phyloP scores from a whole-genome alignment of 2,113 vertebrate genomes.

The Zosterops pallidus region DNA sequence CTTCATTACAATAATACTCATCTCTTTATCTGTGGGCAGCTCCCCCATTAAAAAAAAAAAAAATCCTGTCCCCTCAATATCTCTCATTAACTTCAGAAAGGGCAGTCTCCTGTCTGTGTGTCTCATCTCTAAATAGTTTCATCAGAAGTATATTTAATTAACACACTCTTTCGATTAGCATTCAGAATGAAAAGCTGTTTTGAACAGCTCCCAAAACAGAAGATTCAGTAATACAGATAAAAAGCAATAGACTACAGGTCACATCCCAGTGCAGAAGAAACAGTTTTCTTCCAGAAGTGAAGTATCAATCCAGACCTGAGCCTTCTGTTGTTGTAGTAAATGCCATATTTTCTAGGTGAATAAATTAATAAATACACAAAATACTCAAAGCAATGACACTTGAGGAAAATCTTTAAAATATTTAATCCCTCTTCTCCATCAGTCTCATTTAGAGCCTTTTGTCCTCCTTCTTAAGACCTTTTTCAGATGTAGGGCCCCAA shows the following conservation, averaged over 20 bases:
- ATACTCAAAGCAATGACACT: neutral
- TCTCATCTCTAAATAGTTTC: slow-evolving; percentile 18
- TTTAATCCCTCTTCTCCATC: neutral
- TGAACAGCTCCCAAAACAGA: slow-evolving; percentile 13
- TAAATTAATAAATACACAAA: neutral
- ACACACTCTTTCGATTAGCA: slow-evolving; percentile 4
- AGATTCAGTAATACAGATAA: slow-evolving; percentile 2
- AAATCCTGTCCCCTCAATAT: neutral
- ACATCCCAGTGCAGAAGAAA: neutral
- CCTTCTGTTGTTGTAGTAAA: neutral
- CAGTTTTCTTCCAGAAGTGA: neutral
- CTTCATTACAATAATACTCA: neutral
- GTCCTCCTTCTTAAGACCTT: neutral
- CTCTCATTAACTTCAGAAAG: slow-evolving; percentile 24
- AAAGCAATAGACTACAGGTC: neutral
- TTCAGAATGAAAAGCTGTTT: slow-evolving; percentile 33
- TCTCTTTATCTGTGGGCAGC: neutral
- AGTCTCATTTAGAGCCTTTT: neutral
- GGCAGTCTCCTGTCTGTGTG: neutral
- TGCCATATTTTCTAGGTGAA: neutral
- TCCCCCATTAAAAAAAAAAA: neutral
- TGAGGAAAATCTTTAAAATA: neutral
- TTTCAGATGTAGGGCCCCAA: neutral
- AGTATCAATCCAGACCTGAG: neutral
- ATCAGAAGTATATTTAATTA: slow-evolving; percentile 41